These are phyloP conservation scores for Enteromius trimaculatus DNA, from an alignment of 2,797 vertebrate genomes.

Conservation along the genomic window DNA sequence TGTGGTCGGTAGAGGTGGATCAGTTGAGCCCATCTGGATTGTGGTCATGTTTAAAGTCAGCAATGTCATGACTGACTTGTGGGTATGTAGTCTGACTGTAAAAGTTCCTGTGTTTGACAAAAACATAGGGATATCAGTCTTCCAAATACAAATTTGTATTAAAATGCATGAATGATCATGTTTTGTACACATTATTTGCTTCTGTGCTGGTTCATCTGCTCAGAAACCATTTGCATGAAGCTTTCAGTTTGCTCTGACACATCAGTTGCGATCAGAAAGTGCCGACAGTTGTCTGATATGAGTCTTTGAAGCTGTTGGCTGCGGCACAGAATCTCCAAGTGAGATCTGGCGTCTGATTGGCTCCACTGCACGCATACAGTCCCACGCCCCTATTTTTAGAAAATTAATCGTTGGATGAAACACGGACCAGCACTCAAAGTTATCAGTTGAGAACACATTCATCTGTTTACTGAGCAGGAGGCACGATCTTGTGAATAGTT, in stretches of 20 bases:
- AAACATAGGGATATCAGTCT: background rate
- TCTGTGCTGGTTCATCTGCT: background rate
- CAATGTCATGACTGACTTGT: background rate
- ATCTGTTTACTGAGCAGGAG: background rate
- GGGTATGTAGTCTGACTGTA: background rate
- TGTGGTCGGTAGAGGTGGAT: background rate
- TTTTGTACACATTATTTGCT: background rate
- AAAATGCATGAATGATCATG: background rate
- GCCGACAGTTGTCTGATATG: background rate
- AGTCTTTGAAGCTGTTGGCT: slow-evolving; percentile 7
- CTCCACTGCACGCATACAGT: background rate
- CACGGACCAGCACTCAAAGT: background rate
- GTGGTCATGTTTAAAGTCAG: background rate
- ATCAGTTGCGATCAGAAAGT: background rate
- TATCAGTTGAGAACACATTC: slow-evolving; percentile 40
- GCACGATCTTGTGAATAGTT: background rate
- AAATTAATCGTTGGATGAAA: slow-evolving; percentile 15
- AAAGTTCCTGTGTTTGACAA: background rate
- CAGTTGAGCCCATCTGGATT: accelerated
- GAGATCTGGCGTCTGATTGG: slow-evolving; percentile 35
- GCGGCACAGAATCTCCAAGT: background rate
- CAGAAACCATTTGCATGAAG: background rate
- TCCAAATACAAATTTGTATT: background rate
- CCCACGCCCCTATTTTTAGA: slow-evolving; percentile 11
- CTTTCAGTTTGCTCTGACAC: background rate